These are phyloP conservation scores for Ceratosolen solmsi DNA, from an alignment of 1,140 invertebrate genomes.

Conservation along the genomic window DNA sequence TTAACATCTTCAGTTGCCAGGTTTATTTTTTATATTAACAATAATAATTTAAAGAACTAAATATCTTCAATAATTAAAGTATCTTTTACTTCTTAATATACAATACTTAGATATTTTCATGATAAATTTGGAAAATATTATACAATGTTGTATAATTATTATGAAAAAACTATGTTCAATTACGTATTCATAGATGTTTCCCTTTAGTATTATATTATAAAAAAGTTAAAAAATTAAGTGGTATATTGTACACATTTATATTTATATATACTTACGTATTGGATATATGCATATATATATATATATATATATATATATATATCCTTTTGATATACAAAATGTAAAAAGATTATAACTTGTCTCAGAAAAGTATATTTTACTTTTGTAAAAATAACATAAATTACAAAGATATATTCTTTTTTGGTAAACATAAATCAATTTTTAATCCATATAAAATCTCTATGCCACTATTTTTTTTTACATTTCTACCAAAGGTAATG, in stretches of 20 bases:
- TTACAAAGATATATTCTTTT: background rate
- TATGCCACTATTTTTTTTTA: slow-evolving; percentile 42
- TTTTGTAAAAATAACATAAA: slow-evolving; percentile 16
- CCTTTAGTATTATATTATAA: background rate
- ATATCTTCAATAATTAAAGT: background rate
- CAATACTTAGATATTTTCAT: no score
- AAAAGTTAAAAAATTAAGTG: background rate
- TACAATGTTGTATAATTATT: background rate
- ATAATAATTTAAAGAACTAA: background rate
- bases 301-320: no score
- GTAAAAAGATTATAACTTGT: background rate
- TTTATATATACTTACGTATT: no score
- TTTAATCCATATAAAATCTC: slow-evolving; percentile 7
- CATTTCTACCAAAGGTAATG: slow-evolving; percentile 44
- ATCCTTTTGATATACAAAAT: background rate
- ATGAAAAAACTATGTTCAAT: background rate
- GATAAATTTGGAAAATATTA: background rate
- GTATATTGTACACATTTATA: background rate
- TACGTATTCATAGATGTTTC: background rate
- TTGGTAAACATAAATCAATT: background rate
- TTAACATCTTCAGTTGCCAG: background rate
- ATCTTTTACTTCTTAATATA: no score
- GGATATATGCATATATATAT: no score
- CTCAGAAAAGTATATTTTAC: background rate
- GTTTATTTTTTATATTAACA: slow-evolving; percentile 2